Base-by-base conservation (phyloP, 2,797 vertebrate species). In the Oryzias sinensis region DNA sequence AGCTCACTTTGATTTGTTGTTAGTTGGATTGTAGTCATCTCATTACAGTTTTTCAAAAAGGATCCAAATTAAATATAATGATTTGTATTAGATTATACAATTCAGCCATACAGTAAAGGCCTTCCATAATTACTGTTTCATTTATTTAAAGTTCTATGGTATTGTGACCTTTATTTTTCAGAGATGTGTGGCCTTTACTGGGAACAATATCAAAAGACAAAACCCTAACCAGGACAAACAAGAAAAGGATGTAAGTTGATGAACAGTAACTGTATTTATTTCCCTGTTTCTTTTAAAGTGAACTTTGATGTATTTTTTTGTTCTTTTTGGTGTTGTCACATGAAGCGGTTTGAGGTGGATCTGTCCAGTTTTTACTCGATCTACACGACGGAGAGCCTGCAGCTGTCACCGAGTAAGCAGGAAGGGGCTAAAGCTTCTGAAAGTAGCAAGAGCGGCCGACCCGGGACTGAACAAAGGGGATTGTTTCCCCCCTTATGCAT, bases 141-240 rank as follows among this genome's bases (percentile, higher is more conserved):
- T 37, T 37, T 37, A 37, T 11, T 37, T 11, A 37, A 37, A 37
- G 9, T 37, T 13, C 2, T 11, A 13, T 37, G 11, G 9, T 11
- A 37, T 37, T 13, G 20, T 22, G 20, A 22, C 20, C 20, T 22
- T 22, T 22, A 22, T 66, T 57, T 88, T 84, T 67, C 75, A 99
- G 97, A 99, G 99, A 94, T 99, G 97, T 77, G 97, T 99, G 74
- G 97, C 97, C 0, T 99, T 98, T 72, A 99, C 97, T 33, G 97
- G 97, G 62, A 99, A 99, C 90, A 99, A 99, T 54, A 99, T 99
- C 97, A 94, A 96, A 82, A 99, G 99, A 78, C 97, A 98, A 80
- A 97, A 95, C 0, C 97, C 97, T 15, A 91, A 96, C 52, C 92
- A 94, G 53, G 97, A 98, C 87, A 97, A 98, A 85, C 98, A 98